phyloP scores from a whole-genome alignment of 2,888 invertebrate genomes.

The Pyrgus malvae region DNA sequence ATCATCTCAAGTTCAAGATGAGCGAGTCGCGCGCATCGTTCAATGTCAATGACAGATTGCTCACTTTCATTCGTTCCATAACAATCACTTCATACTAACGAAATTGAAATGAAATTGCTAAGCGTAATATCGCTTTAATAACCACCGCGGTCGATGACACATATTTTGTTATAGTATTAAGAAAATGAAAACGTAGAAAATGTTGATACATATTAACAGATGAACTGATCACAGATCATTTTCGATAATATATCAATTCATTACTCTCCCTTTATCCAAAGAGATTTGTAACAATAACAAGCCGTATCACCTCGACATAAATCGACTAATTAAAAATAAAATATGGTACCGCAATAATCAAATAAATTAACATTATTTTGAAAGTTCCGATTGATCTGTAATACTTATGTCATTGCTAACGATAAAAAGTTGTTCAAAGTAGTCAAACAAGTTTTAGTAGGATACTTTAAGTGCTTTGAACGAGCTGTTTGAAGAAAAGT shows the following conservation, averaged over 20 bases:
- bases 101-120: neutral
- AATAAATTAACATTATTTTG: conserved; percentile 20
- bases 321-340: conserved; percentile 14
- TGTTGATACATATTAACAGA: neutral
- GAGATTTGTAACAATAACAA: conserved; percentile 4
- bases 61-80: conserved; percentile 57
- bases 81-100: conserved; percentile 5
- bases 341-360: conserved; percentile 15
- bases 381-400: conserved; percentile 24
- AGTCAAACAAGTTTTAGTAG: conserved; percentile 31
- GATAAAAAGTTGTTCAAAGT: conserved; percentile 16
- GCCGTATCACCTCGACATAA: conserved; percentile 5
- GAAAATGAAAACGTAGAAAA: too few species aligned
- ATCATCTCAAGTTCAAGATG: conserved; percentile 73
- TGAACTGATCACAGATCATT: conserved; percentile 1
- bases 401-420: conserved; percentile 20
- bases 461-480: conserved; percentile 47
- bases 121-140: neutral
- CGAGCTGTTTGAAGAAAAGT: conserved; percentile 60
- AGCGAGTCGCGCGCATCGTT: conserved; percentile 48
- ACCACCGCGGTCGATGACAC: too few species aligned
- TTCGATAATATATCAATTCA: neutral
- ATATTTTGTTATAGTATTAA: too few species aligned
- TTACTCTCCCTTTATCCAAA: conserved; percentile 2
- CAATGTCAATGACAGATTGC: conserved; percentile 67